A percentile compares a stretch with the other conserved stretches of the same genome.
Evolutionary conservation across 2,113 vertebrate genomes (phyloP).

Genomic region (Mustelus asterias): DNA sequence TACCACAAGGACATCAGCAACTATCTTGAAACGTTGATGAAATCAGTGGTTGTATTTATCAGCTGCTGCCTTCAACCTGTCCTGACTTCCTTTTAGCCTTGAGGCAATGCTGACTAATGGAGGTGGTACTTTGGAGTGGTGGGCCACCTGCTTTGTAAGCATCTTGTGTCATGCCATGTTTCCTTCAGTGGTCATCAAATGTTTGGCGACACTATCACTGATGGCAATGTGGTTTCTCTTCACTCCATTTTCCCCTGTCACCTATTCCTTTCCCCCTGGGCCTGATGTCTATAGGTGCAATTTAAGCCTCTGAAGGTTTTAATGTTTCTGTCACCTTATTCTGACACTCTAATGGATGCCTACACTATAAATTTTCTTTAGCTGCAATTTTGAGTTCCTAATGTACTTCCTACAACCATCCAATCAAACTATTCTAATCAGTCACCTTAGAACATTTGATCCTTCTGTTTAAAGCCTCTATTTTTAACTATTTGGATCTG

Average conservation of each 20-base stretch:
- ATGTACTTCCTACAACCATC: background rate
- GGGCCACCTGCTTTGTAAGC: background rate
- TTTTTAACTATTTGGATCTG: background rate
- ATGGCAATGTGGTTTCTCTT: background rate
- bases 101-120: background rate
- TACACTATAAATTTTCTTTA: background rate
- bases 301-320: background rate
- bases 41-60: background rate
- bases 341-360: background rate
- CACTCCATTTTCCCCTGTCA: background rate
- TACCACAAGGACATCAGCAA: background rate
- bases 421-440: background rate
- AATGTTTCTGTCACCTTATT: background rate
- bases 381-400: background rate
- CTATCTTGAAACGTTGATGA: background rate
- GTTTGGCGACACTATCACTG: no score
- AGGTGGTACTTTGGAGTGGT: background rate
- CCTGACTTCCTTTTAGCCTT: background rate
- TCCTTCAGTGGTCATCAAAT: background rate
- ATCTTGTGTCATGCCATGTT: background rate
- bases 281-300: background rate
- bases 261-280: background rate
- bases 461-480: background rate
- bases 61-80: background rate
- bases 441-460: background rate